These are phyloP conservation scores for Caenorhabditis sp. DNA, from an alignment of 2,888 invertebrate species.

Conservation along the genomic window DNA sequence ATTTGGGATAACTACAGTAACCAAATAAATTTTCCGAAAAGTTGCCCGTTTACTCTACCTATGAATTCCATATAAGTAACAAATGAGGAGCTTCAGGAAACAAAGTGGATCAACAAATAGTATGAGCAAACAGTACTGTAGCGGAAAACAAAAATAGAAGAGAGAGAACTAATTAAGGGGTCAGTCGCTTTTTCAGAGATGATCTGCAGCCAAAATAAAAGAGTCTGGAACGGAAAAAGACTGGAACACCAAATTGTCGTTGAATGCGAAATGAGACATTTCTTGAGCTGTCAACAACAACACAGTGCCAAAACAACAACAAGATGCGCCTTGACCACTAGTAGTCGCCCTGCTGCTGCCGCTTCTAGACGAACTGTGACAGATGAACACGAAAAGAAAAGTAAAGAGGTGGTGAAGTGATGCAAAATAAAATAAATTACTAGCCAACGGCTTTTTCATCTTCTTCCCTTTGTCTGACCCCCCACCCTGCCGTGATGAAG, in stretches of 20 bases:
- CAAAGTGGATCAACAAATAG: conserved; percentile 20
- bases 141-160: conserved; percentile 5
- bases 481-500: conserved; percentile 7
- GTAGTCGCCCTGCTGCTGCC: conserved; percentile 40
- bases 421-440: conserved; percentile 38
- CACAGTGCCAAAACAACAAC: conserved; percentile 67
- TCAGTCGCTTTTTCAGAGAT: conserved; percentile 21
- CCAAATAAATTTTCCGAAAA: too few species aligned
- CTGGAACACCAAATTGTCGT: conserved; percentile 51
- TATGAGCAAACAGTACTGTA: conserved; percentile 1
- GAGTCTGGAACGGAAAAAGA: conserved; percentile 24
- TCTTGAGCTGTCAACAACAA: conserved; percentile 64
- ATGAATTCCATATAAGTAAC: conserved; percentile 3
- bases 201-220: conserved; percentile 10
- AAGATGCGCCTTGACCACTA: conserved; percentile 64
- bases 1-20: too few species aligned
- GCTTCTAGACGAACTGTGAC: conserved; percentile 45
- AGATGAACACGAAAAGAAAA: conserved; percentile 24
- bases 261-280: conserved; percentile 67
- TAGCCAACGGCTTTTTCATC: background rate
- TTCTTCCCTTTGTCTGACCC: conserved; percentile 29
- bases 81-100: conserved; percentile 3
- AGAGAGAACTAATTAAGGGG: conserved; percentile 16
- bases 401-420: background rate
- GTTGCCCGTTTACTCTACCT: too few species aligned